Percentiles rank a stretch among this genome's conserved stretches.
Evolutionary conservation across 2,797 vertebrate genomes (phyloP).

Genomic region (Sphenopsis melanotis): DNA sequence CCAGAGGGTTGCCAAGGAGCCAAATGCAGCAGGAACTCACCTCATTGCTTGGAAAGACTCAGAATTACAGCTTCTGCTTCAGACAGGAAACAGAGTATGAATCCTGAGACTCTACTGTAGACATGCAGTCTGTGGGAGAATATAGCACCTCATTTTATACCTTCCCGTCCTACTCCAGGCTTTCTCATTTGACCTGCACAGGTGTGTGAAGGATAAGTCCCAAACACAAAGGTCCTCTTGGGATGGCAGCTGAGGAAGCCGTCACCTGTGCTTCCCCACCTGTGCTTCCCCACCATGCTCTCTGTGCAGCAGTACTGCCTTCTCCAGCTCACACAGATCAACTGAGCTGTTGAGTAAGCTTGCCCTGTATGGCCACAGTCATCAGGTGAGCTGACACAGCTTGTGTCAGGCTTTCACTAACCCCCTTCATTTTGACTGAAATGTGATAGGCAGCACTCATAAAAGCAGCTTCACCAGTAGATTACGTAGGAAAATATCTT

Average conservation of each 20-base stretch:
- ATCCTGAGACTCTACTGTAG: neutral
- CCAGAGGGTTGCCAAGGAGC: neutral
- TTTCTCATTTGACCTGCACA: neutral
- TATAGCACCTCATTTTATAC: neutral
- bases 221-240: neutral
- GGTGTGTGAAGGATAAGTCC: neutral
- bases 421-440: neutral
- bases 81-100: neutral
- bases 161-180: neutral
- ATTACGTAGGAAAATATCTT: neutral
- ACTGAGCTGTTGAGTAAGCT: neutral
- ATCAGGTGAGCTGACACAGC: neutral
- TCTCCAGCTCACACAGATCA: neutral
- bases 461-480: neutral
- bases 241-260: neutral
- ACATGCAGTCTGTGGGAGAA: neutral
- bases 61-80: neutral
- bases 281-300: neutral
- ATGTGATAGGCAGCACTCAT: neutral
- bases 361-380: neutral
- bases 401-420: neutral
- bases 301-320: neutral
- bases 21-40: neutral
- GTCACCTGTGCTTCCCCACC: neutral
- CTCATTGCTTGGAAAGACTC: neutral